Conservation (phyloP, 2,113 vertebrate species). For the Daphoenositta chrysoptera region DNA sequence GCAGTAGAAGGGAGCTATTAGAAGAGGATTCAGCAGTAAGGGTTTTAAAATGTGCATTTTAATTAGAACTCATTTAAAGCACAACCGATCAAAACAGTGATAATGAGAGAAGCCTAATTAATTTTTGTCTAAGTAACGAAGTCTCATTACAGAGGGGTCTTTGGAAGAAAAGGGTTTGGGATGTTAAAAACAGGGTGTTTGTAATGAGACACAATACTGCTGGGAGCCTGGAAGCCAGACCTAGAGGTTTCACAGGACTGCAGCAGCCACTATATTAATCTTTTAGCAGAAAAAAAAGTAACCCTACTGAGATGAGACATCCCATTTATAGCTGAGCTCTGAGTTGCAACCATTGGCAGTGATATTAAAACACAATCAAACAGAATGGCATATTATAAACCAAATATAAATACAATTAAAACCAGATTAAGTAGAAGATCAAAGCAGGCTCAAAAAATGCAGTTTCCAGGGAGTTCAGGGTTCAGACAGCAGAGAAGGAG, state of each 20-base stretch:
- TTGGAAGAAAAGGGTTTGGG: slow-evolving; percentile 5
- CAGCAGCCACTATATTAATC: slow-evolving; percentile 57
- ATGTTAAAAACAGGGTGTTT: slow-evolving; percentile 39
- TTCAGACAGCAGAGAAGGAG: slow-evolving; percentile 16
- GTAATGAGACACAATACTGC: slow-evolving; percentile 27
- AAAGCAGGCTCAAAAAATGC: slow-evolving; percentile 3
- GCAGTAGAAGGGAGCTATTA: neutral
- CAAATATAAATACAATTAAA: slow-evolving; percentile 64
- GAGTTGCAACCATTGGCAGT: slow-evolving; percentile 35
- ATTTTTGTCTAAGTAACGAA: slow-evolving; percentile 62
- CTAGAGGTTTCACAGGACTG: slow-evolving; percentile 34
- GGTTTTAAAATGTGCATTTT: slow-evolving; percentile 66
- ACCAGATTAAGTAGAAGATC: slow-evolving; percentile 46
- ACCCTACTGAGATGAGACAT: slow-evolving; percentile 52
- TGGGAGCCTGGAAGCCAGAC: slow-evolving; percentile 52
- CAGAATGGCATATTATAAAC: slow-evolving; percentile 56
- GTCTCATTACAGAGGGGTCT: slow-evolving; percentile 48
- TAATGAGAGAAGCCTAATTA: slow-evolving; percentile 67
- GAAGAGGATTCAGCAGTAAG: neutral
- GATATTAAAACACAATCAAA: slow-evolving; percentile 57
- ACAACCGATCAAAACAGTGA: slow-evolving; percentile 58
- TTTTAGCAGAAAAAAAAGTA: slow-evolving; percentile 54
- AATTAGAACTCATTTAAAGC: slow-evolving; percentile 67
- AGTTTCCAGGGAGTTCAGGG: slow-evolving; percentile 32
- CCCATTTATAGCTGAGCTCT: slow-evolving; percentile 2